Conservation (phyloP, 2,888 invertebrate species). For the Agonum fuliginosum region DNA sequence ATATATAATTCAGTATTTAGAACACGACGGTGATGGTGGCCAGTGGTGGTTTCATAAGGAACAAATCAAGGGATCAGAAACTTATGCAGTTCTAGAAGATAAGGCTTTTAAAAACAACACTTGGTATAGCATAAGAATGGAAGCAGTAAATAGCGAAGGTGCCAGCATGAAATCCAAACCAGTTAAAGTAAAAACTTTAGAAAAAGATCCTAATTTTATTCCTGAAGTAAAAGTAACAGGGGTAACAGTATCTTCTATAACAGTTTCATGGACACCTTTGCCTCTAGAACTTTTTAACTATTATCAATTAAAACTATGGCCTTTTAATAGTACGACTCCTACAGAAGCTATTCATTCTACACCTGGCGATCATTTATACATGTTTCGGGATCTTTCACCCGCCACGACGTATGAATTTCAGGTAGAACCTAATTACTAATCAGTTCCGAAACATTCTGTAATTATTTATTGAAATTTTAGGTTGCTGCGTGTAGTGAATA, state of each 20-base stretch:
- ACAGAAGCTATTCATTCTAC: constrained; percentile 81
- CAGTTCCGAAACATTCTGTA: neutral
- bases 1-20: constrained; percentile 75
- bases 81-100: constrained; percentile 80
- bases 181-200: constrained; percentile 78
- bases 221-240: constrained; percentile 87
- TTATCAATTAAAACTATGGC: constrained; percentile 81
- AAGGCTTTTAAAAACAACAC: constrained; percentile 78
- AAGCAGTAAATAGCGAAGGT: constrained; percentile 81
- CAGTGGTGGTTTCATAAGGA: constrained; percentile 77
- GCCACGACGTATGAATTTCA: constrained; percentile 88
- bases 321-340: constrained; percentile 73
- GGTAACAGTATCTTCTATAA: constrained; percentile 82
- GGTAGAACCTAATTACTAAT: constrained; percentile 70
- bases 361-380: constrained; percentile 81
- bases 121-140: constrained; percentile 80
- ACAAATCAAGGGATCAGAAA: constrained; percentile 78
- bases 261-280: constrained; percentile 86
- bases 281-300: constrained; percentile 84
- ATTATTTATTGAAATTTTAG: constrained; percentile 75
- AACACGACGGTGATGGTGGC: constrained; percentile 74
- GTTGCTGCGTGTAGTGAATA: constrained; percentile 88
- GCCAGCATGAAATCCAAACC: constrained; percentile 75
- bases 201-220: constrained; percentile 84
- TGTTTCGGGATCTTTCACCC: constrained; percentile 85